Evolutionary conservation across 2,113 vertebrate genomes (phyloP).

Genomic region (Macquaria ambigua): DNA sequence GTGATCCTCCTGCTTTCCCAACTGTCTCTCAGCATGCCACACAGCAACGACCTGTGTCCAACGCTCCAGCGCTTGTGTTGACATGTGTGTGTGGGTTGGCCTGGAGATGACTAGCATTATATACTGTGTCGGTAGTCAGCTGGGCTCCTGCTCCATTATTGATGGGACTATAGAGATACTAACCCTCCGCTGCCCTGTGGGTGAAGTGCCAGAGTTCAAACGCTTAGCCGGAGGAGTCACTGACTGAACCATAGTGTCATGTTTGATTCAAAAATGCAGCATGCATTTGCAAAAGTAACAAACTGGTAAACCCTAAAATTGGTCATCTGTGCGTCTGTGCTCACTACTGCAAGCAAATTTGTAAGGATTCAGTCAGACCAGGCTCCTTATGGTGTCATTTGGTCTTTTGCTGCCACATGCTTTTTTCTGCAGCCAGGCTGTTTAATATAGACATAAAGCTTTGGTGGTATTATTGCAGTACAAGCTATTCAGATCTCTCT

Average conservation of each 20-base stretch:
- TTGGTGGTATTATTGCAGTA: neutral
- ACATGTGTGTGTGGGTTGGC: slow-evolving; percentile 73
- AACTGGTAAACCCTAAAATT: neutral
- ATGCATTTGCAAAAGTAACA: neutral
- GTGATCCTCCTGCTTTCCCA: slow-evolving; percentile 11
- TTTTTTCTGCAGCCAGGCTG: neutral
- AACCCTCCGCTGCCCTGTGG: slow-evolving; percentile 70
- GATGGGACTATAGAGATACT: slow-evolving; percentile 79
- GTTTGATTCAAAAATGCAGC: neutral
- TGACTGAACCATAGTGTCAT: slow-evolving; percentile 1
- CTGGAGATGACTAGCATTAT: slow-evolving; percentile 78
- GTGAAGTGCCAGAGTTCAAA: slow-evolving; percentile 57
- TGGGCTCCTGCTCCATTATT: slow-evolving; percentile 86
- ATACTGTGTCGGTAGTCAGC: slow-evolving; percentile 81
- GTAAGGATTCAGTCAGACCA: neutral
- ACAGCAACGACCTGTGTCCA: slow-evolving; percentile 59
- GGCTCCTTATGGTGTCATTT: neutral
- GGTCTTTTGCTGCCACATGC: neutral
- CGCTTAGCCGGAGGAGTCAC: slow-evolving; percentile 27
- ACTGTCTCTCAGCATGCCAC: slow-evolving; percentile 40
- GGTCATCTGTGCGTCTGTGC: neutral
- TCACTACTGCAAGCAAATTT: neutral
- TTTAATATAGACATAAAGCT: neutral
- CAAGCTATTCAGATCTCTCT: slow-evolving; percentile 1
- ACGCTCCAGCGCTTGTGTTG: slow-evolving; percentile 64